Conservation (phyloP, 1,140 invertebrate species). For the Dryas iulia region DNA sequence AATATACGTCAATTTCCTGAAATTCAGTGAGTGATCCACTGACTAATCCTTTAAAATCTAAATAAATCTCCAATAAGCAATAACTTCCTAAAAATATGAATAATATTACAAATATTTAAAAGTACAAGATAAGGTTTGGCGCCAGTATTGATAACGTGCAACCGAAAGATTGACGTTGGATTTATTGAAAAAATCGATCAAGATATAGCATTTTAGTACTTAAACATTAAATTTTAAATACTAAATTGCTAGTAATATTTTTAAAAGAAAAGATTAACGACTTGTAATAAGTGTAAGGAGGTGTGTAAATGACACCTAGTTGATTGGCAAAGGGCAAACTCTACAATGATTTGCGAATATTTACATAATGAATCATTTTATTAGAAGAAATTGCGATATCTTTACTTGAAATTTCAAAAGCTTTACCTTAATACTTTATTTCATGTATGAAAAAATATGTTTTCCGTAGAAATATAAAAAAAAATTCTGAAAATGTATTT, state of each 20-base stretch:
- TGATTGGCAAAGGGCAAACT: not conserved
- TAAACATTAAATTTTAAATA: not conserved
- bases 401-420: not conserved
- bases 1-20: not conserved
- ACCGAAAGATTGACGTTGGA: not conserved
- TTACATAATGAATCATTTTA: not conserved
- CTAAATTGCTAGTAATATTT: not conserved
- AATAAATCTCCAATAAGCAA: not conserved
- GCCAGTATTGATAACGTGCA: slow-evolving; percentile 10
- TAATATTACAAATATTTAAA: slow-evolving; percentile 36
- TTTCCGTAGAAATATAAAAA: too few species aligned
- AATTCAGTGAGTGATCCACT: not conserved
- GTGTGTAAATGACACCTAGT: not conserved
- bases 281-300: not conserved
- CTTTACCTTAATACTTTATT: too few species aligned
- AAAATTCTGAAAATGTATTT: too few species aligned
- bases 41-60: not conserved
- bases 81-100: slow-evolving; percentile 31
- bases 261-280: not conserved
- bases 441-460: too few species aligned
- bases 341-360: not conserved
- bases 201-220: not conserved
- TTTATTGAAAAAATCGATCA: not conserved
- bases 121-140: slow-evolving; percentile 21
- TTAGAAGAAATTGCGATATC: not conserved